These are phyloP conservation scores for Callaeas wilsoni DNA, from an alignment of 2,113 vertebrate genomes.

Conservation along the genomic window DNA sequence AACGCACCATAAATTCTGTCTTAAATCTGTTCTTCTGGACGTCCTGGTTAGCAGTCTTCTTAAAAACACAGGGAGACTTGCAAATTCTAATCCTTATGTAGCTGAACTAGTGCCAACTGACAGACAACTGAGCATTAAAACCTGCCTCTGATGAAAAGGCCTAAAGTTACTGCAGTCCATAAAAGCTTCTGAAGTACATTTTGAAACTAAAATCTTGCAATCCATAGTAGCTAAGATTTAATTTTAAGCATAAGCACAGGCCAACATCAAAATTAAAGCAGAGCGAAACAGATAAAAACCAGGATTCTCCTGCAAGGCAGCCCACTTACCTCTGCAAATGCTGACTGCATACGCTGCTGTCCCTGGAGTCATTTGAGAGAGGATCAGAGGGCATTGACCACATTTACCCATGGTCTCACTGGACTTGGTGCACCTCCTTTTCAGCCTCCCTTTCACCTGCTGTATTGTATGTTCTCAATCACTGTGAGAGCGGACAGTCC, in stretches of 20 bases:
- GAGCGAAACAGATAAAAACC: neutral
- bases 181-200: neutral
- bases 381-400: neutral
- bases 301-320: neutral
- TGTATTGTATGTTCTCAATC: neutral
- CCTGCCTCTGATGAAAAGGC: neutral
- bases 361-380: neutral
- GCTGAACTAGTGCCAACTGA: neutral
- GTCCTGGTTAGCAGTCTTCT: neutral
- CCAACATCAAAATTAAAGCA: neutral
- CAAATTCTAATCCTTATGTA: neutral
- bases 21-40: neutral
- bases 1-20: neutral
- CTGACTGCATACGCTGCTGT: fast-evolving
- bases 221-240: neutral
- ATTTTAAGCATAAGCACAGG: neutral
- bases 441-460: neutral
- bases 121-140: neutral
- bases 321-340: neutral
- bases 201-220: neutral
- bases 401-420: neutral
- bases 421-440: neutral
- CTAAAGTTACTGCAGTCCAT: neutral
- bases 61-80: neutral
- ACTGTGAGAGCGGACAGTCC: neutral